These are phyloP conservation scores for Drosophila truncata DNA, from an alignment of 1,140 invertebrate species.

Conservation along the genomic window DNA sequence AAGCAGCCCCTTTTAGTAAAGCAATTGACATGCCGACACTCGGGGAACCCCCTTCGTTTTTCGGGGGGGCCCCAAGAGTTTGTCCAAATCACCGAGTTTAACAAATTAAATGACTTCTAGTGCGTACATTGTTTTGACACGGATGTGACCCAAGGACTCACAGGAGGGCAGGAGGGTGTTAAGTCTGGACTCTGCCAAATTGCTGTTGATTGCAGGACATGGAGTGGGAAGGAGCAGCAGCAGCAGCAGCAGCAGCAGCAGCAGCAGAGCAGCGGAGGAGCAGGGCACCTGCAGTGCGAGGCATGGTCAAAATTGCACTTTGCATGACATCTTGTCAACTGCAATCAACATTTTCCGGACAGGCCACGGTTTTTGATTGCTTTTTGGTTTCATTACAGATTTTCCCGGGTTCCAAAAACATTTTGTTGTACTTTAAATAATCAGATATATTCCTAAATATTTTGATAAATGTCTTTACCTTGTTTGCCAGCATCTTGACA, in stretches of 20 bases:
- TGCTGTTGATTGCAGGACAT: conserved; percentile 79
- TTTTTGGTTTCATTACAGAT: conserved; percentile 4
- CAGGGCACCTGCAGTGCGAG: conserved; percentile 52
- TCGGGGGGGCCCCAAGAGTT: conserved; percentile 38
- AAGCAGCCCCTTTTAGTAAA: conserved; percentile 19
- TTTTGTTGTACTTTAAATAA: background rate
- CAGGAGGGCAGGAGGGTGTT: conserved; percentile 5
- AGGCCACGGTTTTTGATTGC: conserved; percentile 12
- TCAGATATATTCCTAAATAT: background rate
- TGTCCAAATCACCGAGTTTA: conserved; percentile 82
- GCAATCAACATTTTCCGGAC: conserved; percentile 49
- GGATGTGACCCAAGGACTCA: conserved; percentile 57
- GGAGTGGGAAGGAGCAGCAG: background rate
- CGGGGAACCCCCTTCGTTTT: background rate
- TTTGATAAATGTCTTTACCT: background rate
- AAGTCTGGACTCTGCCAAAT: conserved; percentile 77
- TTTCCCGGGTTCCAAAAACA: background rate
- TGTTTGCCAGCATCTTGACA: background rate
- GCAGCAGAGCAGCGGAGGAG: background rate
- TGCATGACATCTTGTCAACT: conserved; percentile 65
- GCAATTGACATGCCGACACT: conserved; percentile 44
- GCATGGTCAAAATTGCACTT: conserved; percentile 48
- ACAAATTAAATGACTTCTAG: conserved; percentile 85
- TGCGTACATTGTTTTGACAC: conserved; percentile 85
- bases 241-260: background rate